Percentiles rank a stretch among this genome's conserved stretches.
These are phyloP conservation scores for Pampus argenteus DNA, from an alignment of 2,797 vertebrate genomes.

Conservation along the genomic window DNA sequence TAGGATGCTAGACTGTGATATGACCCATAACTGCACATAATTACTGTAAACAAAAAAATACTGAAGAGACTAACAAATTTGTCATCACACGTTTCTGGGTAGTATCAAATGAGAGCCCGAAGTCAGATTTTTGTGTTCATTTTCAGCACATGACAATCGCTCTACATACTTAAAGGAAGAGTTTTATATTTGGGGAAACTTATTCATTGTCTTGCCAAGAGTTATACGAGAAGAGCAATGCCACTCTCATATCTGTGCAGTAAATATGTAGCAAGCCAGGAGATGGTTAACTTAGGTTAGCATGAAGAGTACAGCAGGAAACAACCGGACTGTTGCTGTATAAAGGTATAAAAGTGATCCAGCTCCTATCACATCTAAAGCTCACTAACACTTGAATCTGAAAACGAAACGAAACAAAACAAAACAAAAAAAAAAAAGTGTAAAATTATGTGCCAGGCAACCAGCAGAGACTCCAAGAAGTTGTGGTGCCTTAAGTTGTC, in stretches of 20 bases:
- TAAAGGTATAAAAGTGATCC: not conserved
- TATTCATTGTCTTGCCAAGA: not conserved
- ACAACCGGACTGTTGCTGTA: not conserved
- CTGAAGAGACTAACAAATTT: conserved; percentile 62
- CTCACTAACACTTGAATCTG: not conserved
- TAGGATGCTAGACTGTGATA: conserved; percentile 81
- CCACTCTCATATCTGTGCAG: not conserved
- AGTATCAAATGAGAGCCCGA: conserved; percentile 27
- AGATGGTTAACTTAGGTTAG: conserved; percentile 9
- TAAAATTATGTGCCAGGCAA: not conserved
- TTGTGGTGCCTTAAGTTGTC: not conserved
- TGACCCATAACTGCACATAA: conserved; percentile 79
- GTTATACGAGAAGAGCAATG: conserved; percentile 12
- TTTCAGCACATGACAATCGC: not conserved
- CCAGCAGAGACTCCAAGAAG: conserved; percentile 3
- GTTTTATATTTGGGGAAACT: conserved; percentile 4
- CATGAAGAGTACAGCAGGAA: not conserved
- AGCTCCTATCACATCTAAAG: not conserved
- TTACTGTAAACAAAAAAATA: conserved; percentile 77
- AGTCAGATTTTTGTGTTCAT: conserved; percentile 22
- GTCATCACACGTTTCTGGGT: conserved; percentile 63
- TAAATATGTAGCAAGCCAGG: conserved; percentile 1
- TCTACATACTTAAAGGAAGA: not conserved
- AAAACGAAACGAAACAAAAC: too few species aligned
- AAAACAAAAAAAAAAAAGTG: not conserved